Evolutionary conservation across 1,140 invertebrate genomes (phyloP).

Genomic region (Lepidotrigona ventralis): DNA sequence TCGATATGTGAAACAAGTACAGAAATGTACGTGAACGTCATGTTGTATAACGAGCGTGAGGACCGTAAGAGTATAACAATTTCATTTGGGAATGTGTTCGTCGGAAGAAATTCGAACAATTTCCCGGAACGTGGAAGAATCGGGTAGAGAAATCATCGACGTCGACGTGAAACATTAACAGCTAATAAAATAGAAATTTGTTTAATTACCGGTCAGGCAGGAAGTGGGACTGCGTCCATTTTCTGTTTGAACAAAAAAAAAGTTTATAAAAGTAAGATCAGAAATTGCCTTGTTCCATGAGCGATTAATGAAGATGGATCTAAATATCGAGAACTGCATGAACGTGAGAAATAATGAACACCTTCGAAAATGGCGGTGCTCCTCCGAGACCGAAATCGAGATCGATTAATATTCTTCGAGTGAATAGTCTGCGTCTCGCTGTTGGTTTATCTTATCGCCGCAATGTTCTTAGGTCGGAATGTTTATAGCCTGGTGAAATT

Average conservation of each 20-base stretch:
- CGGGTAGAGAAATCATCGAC: not conserved
- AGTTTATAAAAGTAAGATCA: not conserved
- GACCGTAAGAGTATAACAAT: not conserved
- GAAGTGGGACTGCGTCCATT: constrained; percentile 20
- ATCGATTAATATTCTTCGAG: not conserved
- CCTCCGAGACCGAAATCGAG: not conserved
- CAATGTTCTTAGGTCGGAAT: not conserved
- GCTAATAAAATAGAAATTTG: constrained; percentile 17
- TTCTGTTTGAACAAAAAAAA: constrained; percentile 29
- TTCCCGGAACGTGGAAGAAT: no score
- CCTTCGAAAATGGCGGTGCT: not conserved
- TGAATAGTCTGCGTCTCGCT: not conserved
- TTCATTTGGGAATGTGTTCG: not conserved
- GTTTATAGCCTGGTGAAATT: not conserved
- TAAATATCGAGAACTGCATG: not conserved
- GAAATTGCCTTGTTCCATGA: not conserved
- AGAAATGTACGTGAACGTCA: not conserved
- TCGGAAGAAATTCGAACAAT: not conserved
- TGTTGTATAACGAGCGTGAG: not conserved
- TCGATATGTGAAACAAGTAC: not conserved
- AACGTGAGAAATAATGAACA: not conserved
- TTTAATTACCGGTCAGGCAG: constrained; percentile 34
- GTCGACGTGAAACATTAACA: not conserved
- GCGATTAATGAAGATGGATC: constrained; percentile 5
- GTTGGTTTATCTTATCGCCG: not conserved